Evolutionary conservation across 1,140 invertebrate genomes (phyloP), one percentile per base, ranked within the genome.

Genomic region (Drosophila kurseongensis): DNA sequence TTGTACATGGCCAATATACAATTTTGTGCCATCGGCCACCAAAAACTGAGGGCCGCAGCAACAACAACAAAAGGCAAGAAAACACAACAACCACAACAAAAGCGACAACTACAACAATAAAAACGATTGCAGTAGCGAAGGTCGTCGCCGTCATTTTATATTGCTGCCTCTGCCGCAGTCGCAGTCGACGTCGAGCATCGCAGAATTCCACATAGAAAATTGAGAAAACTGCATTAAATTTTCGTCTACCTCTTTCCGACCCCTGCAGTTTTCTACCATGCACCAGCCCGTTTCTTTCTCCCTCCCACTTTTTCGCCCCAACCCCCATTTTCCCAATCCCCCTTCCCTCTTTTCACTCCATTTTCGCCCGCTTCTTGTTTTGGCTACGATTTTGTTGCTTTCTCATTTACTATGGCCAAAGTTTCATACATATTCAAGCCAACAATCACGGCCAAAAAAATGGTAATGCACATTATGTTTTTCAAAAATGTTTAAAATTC

Each of bases 181-280:
- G 41, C 40, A 9, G 69, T 18, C 12, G 32, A 67, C 66, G 71
- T 18, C 13, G 41, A 68, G 66, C 35, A 59, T 56, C 47, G 69
- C 40, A 81, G 48, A 76, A 79, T 82, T 86, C 75, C 76, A 79
- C 75, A 79, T 88, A 79, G 83, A 82, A 86, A 88, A 88, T 86
- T 63, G 67, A 83, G 75, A 88, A 88, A 86, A 86, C 66, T 86
- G 83, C 83, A 86, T 86, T 76, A 86, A 72, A 81, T 86, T 86
- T 88, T 86, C 66, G 74, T 81, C 69, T 79, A 1, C 32, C 5
- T 2, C 14, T 16, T 12, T 10, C 38, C 18, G 4, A 27, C n/a
- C 7, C 16, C 57, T 47, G 32, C 47, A 52, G 9, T 16, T 10
- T 32, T 23, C 59, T 56, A 60, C 52, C 69, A 42, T 71, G 81